phyloP scores from a whole-genome alignment of 2,888 invertebrate genomes.

The Thereva nobilitata region DNA sequence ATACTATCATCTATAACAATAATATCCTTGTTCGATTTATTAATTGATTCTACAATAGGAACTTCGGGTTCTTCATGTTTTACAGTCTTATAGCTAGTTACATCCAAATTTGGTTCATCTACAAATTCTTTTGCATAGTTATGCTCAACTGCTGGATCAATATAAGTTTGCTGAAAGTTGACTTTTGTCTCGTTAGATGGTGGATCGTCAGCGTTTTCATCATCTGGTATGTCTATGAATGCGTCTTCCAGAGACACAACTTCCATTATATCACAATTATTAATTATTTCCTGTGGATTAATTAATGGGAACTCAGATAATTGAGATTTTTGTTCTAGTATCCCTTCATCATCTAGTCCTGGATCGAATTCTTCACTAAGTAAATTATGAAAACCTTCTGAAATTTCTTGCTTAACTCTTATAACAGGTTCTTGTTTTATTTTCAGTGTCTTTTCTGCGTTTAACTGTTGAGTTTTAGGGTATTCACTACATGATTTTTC shows the following conservation, averaged over 20 bases:
- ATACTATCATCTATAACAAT: constrained; percentile 57
- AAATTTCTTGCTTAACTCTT: constrained; percentile 55
- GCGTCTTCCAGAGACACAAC: constrained; percentile 57
- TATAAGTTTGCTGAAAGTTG: not conserved
- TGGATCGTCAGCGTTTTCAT: constrained; percentile 44
- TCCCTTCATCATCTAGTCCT: constrained; percentile 23
- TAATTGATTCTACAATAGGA: not conserved
- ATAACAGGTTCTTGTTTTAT: constrained; percentile 57
- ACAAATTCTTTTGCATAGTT: constrained; percentile 28
- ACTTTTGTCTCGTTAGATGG: not conserved
- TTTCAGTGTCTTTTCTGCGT: constrained; percentile 49
- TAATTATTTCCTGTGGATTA: constrained; percentile 54
- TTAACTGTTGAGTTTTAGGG: constrained; percentile 18
- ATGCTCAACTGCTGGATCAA: constrained; percentile 28
- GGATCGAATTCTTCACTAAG: constrained; percentile 14
- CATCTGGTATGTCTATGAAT: constrained; percentile 56
- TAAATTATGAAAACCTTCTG: constrained; percentile 49
- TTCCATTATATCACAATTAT: constrained; percentile 58
- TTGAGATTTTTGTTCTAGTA: constrained; percentile 51
- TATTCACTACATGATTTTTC: constrained; percentile 46
- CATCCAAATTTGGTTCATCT: not conserved
- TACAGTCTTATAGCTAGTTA: constrained; percentile 34
- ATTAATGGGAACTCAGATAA: constrained; percentile 54
- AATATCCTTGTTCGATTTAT: constrained; percentile 43
- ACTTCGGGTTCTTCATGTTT: constrained; percentile 31